A percentile compares a stretch with the other conserved stretches of the same genome.
phyloP scores from a whole-genome alignment of 1,140 invertebrate genomes.

The Maniola jurtina region DNA sequence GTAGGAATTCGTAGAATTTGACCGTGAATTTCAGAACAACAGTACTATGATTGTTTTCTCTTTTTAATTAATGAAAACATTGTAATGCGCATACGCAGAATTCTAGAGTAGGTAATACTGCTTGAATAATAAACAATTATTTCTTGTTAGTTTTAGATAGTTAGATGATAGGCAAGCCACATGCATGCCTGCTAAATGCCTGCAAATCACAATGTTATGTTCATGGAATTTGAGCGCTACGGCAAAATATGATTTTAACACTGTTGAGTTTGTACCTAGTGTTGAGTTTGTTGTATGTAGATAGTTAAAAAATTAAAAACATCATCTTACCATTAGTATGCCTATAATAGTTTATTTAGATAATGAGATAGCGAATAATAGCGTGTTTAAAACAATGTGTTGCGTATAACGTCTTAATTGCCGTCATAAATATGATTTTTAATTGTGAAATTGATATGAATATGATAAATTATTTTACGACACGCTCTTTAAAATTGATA shows the following conservation, averaged over 20 bases:
- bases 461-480: neutral
- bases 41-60: neutral
- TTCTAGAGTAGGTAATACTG: neutral
- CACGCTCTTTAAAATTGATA: neutral
- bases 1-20: neutral
- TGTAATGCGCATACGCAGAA: neutral
- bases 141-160: conserved; percentile 6
- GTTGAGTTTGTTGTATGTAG: too few relatives aligned
- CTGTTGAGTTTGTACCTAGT: too few relatives aligned
- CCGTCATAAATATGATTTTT: conserved; percentile 1
- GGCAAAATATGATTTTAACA: neutral
- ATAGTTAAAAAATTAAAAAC: too few relatives aligned
- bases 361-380: too few relatives aligned
- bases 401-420: conserved; percentile 6
- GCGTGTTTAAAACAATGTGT: conserved; percentile 1
- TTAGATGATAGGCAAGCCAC: conserved; percentile 6
- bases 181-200: neutral
- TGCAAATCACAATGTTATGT: neutral
- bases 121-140: conserved; percentile 5
- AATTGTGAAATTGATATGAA: conserved; percentile 7
- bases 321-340: too few relatives aligned
- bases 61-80: conserved; percentile 7
- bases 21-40: conserved; percentile 3
- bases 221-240: neutral
- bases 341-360: too few relatives aligned